A percentile compares a stretch with the other conserved stretches of the same genome.
These are phyloP conservation scores for Caenorhabditis zanzibari DNA, from an alignment of 2,888 invertebrate species.

Conservation along the genomic window DNA sequence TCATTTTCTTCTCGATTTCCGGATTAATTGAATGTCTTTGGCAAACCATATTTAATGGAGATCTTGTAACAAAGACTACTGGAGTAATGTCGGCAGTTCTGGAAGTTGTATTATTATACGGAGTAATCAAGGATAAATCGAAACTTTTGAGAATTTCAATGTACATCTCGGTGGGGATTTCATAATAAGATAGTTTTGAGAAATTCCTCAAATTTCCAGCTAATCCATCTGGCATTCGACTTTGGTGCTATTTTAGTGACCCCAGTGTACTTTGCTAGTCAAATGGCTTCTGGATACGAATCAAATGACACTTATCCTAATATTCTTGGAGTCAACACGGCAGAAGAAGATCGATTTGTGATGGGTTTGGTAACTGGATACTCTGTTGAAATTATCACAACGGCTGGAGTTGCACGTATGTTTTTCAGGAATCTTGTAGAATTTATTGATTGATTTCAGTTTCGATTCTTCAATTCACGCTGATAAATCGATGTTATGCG, in stretches of 20 bases:
- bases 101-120: conserved; percentile 29
- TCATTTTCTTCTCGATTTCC: conserved; percentile 38
- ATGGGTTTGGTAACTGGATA: conserved; percentile 51
- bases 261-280: conserved; percentile 54
- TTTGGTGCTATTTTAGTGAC: conserved; percentile 44
- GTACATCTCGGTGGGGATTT: conserved; percentile 46
- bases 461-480: conserved; percentile 35
- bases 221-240: conserved; percentile 45
- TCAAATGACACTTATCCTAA: conserved; percentile 54
- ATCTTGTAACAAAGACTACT: conserved; percentile 30
- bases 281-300: conserved; percentile 49
- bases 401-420: conserved; percentile 32
- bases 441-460: conserved; percentile 30
- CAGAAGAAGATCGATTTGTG: conserved; percentile 49
- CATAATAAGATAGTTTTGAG: too few species aligned
- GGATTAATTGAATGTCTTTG: conserved; percentile 28
- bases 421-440: background rate
- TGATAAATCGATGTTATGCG: conserved; percentile 50
- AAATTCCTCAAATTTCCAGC: conserved; percentile 1
- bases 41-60: conserved; percentile 31
- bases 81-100: conserved; percentile 29
- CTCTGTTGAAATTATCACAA: conserved; percentile 50
- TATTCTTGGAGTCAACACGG: conserved; percentile 35
- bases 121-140: conserved; percentile 29
- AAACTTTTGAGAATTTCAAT: conserved; percentile 32